Evolutionary conservation across 1,140 invertebrate species (phyloP).

Genomic region (Bombus pyrosoma): DNA sequence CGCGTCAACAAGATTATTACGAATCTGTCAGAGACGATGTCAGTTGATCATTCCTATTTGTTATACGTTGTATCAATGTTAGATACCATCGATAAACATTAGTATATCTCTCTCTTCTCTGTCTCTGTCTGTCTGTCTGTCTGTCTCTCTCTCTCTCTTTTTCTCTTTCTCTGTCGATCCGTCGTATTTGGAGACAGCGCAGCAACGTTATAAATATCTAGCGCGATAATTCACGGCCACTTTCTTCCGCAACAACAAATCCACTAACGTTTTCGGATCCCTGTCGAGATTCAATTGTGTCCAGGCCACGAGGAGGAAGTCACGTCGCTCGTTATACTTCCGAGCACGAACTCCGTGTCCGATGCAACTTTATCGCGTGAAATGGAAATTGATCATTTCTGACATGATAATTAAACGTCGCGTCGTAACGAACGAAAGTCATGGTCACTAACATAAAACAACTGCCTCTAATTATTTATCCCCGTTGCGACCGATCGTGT

Average conservation of each 20-base stretch:
- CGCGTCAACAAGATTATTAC: too few relatives aligned
- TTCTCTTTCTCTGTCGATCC: too few relatives aligned
- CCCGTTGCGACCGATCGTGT: neutral
- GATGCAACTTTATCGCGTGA: neutral
- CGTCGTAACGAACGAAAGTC: neutral
- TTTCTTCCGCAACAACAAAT: slow-evolving; percentile 13
- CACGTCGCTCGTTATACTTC: slow-evolving; percentile 15
- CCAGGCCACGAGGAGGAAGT: neutral
- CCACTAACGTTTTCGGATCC: neutral
- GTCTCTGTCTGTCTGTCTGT: too few relatives aligned
- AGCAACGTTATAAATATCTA: too few relatives aligned
- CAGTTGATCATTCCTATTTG: too few relatives aligned
- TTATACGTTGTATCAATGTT: too few relatives aligned
- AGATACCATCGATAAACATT: too few relatives aligned
- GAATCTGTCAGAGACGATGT: too few relatives aligned
- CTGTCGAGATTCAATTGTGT: neutral
- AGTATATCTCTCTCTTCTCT: too few relatives aligned
- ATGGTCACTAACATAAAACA: neutral
- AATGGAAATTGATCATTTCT: slow-evolving; percentile 29
- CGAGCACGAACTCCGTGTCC: neutral
- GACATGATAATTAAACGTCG: slow-evolving; percentile 16
- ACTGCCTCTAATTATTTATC: neutral
- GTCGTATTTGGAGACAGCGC: too few relatives aligned
- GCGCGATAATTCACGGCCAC: neutral
- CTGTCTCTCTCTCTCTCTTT: too few relatives aligned